Evolutionary conservation across 2,888 invertebrate species (phyloP), one percentile per base, ranked within the genome.

Genomic region (Dryomyza anilis): DNA sequence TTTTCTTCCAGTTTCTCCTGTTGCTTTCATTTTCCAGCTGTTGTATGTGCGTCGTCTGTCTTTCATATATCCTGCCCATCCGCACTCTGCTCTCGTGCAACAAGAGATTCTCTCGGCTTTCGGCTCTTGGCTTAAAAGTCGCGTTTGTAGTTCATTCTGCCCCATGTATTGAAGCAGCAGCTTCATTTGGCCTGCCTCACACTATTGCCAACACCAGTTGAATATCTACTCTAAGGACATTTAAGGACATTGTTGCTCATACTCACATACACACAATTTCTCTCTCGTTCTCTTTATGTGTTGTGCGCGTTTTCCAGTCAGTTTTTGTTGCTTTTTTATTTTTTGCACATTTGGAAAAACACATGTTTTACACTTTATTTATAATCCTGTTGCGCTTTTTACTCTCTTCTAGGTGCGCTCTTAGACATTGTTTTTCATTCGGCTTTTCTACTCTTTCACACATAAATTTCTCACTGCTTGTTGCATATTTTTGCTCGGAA

Each of bases 361-460:
- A 27, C 61, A 53, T 61, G 61, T 39, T 61, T 53, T 30, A 14
- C 39, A n/a, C 23, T 29, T 27, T 61, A 29, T 50, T 39, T 16
- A 53, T 53, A 30, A 53, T 53, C 61, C 61, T 61, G 61, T 61
- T 61, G 61, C 61, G 61, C 61, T 53, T 61, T 61, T 59, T 27
- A 14, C 21, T 29, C 29, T 43, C 43, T 1, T n/a, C n/a, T n/a
- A n/a, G n/a, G n/a, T n/a, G n/a, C n/a, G n/a, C n/a, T n/a, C n/a
- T n/a, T n/a, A n/a, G n/a, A n/a, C n/a, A n/a, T n/a, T n/a, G n/a
- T n/a, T n/a, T n/a, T n/a, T n/a, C n/a, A n/a, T n/a, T n/a, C n/a
- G n/a, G n/a, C n/a, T n/a, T n/a, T n/a, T n/a, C n/a, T n/a, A n/a
- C n/a, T n/a, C n/a, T n/a, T n/a, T n/a, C n/a, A n/a, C n/a, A n/a